Evolutionary conservation across 2,797 vertebrate genomes (phyloP), one percentile per base, ranked within the genome.

Genomic region (Pagetopsis macropterus): DNA sequence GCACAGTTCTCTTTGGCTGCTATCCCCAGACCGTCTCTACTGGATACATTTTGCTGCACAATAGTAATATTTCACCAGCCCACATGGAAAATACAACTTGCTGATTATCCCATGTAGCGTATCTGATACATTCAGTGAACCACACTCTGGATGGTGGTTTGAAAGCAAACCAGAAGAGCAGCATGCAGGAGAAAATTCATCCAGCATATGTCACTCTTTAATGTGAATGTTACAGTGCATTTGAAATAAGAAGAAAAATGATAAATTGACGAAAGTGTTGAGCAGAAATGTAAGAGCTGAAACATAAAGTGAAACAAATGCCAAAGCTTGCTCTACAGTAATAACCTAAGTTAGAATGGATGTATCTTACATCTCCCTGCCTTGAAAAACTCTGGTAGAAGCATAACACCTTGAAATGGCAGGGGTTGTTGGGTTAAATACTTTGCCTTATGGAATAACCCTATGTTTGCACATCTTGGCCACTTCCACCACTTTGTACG

Each of bases 21-120:
- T 49, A 1, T 77, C 44, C 56, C 27, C 7, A 50, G 61, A 75
- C 48, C 33, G 9, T 84, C 75, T 76, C 66, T 48, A 40, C 15
- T 58, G 74, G 59, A 78, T 52, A 65, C 46, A 70, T 52, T 68
- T 78, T 76, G 75, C 72, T 61, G 7, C 0, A 5, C 51, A 44
- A 51, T 50, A 71, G 72, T 76, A 77, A 80, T 84, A 83, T 82
- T 88, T 84, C 64, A 83, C 45, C 78, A 78, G n/a, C 70, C 82
- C 75, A 69, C 72, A 61, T 87, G 87, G 84, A 89, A 92, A 89
- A 82, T 72, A 68, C 8, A 0, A 86, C 57, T 76, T 64, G 7
- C 27, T 52, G 65, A 76, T 60, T 13, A 71, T 83, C 72, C 75
- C 40, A 55, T 72, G 60, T 77, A 83, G 65, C 71, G 64, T 82